Evolutionary conservation across 1,140 invertebrate species (phyloP).

Genomic region (Sminthurinus signatus): DNA sequence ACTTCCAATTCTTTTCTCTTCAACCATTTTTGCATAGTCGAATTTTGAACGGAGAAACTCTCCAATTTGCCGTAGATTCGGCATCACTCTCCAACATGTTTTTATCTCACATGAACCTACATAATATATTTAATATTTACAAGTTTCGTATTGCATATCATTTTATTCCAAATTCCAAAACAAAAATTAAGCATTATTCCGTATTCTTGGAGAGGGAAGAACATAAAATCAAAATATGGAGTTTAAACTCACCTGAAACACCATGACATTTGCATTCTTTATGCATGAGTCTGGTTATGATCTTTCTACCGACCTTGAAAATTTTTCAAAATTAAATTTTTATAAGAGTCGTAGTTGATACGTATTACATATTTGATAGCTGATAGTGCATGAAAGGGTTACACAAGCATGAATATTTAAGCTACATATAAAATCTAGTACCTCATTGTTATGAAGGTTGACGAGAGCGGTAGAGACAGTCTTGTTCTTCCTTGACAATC

Average conservation of each 20-base stretch:
- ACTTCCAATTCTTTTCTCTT: slow-evolving; percentile 42
- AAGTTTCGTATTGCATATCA: no score
- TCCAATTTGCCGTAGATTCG: slow-evolving; percentile 39
- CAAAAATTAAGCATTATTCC: no score
- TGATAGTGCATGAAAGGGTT: slow-evolving; percentile 16
- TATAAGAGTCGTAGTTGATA: no score
- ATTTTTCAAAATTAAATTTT: no score
- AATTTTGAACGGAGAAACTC: slow-evolving; percentile 47
- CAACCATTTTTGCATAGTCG: slow-evolving; percentile 47
- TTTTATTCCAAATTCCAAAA: no score
- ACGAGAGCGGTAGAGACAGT: slow-evolving; percentile 45
- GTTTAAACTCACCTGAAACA: no score
- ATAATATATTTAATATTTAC: slow-evolving; percentile 61
- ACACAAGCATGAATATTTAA: background rate
- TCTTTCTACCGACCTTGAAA: slow-evolving; percentile 46
- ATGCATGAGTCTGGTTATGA: slow-evolving; percentile 52
- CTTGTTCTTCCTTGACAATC: slow-evolving; percentile 40
- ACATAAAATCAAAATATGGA: no score
- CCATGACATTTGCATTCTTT: slow-evolving; percentile 63
- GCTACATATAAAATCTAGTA: no score
- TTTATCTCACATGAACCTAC: slow-evolving; percentile 57
- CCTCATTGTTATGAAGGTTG: slow-evolving; percentile 53
- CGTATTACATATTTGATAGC: no score
- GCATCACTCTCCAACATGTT: slow-evolving; percentile 60
- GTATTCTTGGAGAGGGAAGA: no score